Conservation (phyloP, 2,888 invertebrate genomes). For the Hydroisotoma schaefferi region DNA sequence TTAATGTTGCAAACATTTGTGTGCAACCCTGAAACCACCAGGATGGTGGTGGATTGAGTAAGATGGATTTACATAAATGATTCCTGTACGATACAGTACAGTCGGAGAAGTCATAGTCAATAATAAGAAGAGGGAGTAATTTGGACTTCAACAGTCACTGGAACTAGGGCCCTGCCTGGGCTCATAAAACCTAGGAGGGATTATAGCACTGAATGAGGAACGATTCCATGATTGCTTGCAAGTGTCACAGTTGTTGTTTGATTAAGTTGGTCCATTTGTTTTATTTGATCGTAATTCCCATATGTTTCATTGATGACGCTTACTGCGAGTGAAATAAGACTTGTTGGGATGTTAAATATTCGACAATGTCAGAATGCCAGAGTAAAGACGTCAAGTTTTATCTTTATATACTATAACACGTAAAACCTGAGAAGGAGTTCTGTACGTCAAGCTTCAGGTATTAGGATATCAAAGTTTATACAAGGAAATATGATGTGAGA, state of each 20-base stretch:
- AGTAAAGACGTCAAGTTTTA: no score
- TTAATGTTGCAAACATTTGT: slow-evolving; percentile 14
- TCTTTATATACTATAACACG: no score
- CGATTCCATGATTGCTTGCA: no score
- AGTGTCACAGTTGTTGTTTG: slow-evolving; percentile 10
- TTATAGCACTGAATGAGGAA: no score
- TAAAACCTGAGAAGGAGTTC: no score
- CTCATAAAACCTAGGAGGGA: slow-evolving; percentile 13
- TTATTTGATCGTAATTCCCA: slow-evolving; percentile 6
- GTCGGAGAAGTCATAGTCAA: neutral
- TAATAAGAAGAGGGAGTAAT: slow-evolving; percentile 2
- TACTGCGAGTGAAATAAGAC: neutral
- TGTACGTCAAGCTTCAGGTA: no score
- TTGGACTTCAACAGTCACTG: neutral
- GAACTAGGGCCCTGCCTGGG: no score
- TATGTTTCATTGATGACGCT: slow-evolving; percentile 2
- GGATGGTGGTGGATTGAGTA: slow-evolving; percentile 1
- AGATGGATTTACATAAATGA: slow-evolving; percentile 13
- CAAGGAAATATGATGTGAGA: no score
- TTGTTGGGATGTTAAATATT: no score
- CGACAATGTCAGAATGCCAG: no score
- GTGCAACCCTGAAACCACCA: slow-evolving; percentile 7
- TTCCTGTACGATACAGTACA: no score
- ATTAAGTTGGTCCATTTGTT: slow-evolving; percentile 17
- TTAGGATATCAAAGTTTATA: no score